Evolutionary conservation across 2,797 vertebrate genomes (phyloP), one percentile per base, ranked within the genome.

Genomic region (Gymnothorax reevesii): DNA sequence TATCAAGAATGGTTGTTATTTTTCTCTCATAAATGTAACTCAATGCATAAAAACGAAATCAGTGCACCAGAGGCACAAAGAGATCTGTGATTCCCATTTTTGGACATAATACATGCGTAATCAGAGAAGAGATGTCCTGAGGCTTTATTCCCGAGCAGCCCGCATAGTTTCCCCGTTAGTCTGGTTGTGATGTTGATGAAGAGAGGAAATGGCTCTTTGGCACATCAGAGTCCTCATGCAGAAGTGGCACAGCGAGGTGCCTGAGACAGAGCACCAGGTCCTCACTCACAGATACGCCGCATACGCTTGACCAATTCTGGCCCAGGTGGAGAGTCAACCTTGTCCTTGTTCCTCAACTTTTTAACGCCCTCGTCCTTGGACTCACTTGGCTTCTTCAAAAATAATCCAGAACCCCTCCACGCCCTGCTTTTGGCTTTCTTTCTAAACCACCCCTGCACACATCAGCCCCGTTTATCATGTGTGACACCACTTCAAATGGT

Each of bases 1-100:
- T 92, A 94, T 95, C 94, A 94, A 91, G 92, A 95, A 94, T 91
- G 95, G 94, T 93, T 95, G 94, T 95, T 95, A 95, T 95, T 94
- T 95, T 94, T 92, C 89, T 86, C 90, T 93, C 89, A 92, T 95
- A 95, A 95, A 42, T 42, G 33, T 42, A 42, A 42, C 33, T 42
- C 33, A 42, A 42, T 42, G 33, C 33, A 42, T 42, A 42, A 42
- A 42, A 42, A 42, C 33, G 2, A 42, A 42, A 42, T 42, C 33
- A 42, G 33, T 42, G 33, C 33, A 42, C 33, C 2, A 42, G 33
- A 42, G 33, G 33, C 33, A 42, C 33, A 42, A 42, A 42, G 33
- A 42, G 33, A 42, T 42, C 33, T 42, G 33, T 42, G 33, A 42
- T 54, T 87, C 82, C 33, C 86, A 60, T 86, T 49, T 75, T 64